Percentiles rank a stretch among this genome's conserved stretches.
Conservation (phyloP, 2,113 vertebrate species). For the Prochilodus magdalenae region DNA sequence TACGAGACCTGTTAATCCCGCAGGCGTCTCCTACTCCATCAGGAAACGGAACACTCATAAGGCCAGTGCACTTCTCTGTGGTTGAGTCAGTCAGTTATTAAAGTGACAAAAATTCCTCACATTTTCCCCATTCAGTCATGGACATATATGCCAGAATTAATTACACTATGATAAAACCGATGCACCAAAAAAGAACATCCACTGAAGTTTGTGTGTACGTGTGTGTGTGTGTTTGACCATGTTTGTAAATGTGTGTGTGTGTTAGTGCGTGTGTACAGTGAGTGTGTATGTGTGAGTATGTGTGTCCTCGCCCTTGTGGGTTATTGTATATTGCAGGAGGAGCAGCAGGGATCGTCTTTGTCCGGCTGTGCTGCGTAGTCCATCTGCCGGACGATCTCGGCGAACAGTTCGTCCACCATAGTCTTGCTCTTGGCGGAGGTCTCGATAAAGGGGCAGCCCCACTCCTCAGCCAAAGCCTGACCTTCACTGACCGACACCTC, state of each 20-base stretch:
- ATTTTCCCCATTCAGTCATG: constrained; percentile 60
- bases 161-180: constrained; percentile 64
- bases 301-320: constrained; percentile 55
- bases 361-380: constrained; percentile 98
- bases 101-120: constrained; percentile 58
- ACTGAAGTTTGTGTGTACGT: constrained; percentile 44
- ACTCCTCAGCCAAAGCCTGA: constrained; percentile 95
- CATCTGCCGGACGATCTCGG: constrained; percentile 99
- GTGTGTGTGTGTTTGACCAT: constrained; percentile 6
- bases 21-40: constrained; percentile 32
- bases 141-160: constrained; percentile 56
- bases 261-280: constrained; percentile 53
- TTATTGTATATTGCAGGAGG: constrained; percentile 99
- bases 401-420: constrained; percentile 99
- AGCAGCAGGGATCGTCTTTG: constrained; percentile 98
- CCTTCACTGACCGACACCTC: constrained; percentile 95
- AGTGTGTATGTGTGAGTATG: constrained; percentile 46
- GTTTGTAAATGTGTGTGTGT: constrained; percentile 44
- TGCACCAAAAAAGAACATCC: constrained; percentile 66
- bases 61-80: constrained; percentile 68
- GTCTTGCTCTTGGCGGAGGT: constrained; percentile 99
- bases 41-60: constrained; percentile 64
- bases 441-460: constrained; percentile 99
- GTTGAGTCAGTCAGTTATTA: constrained; percentile 64
- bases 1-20: not conserved